These are phyloP conservation scores for Hippocampus zosterae DNA, from an alignment of 2,113 vertebrate genomes.

Conservation along the genomic window DNA sequence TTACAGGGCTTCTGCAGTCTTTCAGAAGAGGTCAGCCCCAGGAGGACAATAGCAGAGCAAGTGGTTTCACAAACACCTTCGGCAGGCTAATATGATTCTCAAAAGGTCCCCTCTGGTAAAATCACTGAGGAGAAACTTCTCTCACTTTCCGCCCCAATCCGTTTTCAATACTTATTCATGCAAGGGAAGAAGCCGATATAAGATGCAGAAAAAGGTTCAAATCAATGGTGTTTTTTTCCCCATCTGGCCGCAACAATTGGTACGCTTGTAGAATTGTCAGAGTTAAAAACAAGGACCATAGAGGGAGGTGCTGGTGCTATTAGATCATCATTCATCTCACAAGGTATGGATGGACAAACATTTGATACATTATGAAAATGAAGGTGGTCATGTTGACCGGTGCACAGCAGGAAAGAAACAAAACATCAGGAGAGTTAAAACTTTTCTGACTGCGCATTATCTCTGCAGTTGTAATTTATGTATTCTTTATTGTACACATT, in stretches of 20 bases:
- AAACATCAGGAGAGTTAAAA: too few species aligned
- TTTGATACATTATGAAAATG: too few species aligned
- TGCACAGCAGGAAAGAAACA: too few species aligned
- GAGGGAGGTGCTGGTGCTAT: too few species aligned
- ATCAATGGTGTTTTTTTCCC: not conserved
- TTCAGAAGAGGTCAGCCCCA: conserved; percentile 70
- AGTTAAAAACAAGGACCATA: too few species aligned
- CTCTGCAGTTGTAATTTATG: not conserved
- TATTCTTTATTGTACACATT: not conserved
- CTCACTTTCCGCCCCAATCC: conserved; percentile 17
- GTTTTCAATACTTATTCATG: not conserved
- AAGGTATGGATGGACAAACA: too few species aligned
- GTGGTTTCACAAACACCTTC: conserved; percentile 74
- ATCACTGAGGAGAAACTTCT: conserved; percentile 60
- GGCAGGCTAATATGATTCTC: conserved; percentile 69
- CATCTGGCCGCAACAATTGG: not conserved
- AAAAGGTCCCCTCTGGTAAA: conserved; percentile 52
- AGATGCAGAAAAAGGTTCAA: not conserved
- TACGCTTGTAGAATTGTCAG: not conserved
- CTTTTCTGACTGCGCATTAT: not conserved
- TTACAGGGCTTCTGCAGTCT: conserved; percentile 90
- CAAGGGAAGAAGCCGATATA: not conserved
- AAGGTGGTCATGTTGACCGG: too few species aligned
- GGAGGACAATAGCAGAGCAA: conserved; percentile 74
- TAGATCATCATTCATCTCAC: too few species aligned